Conservation (phyloP, 2,888 invertebrate species). For the Amblyteles armatorius region DNA sequence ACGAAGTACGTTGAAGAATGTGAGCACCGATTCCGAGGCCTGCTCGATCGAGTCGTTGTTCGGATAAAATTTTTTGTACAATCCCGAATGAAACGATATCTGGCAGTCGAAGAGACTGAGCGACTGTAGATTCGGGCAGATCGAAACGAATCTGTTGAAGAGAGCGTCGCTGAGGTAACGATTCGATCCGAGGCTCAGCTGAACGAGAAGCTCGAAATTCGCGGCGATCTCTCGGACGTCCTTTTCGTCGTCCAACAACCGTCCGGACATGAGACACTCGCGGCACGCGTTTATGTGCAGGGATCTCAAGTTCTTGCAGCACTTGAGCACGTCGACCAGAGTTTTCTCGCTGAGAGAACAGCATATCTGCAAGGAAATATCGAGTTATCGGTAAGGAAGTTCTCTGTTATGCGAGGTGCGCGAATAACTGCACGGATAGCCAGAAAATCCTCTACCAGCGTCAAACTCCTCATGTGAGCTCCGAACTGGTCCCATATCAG, state of each 20-base stretch:
- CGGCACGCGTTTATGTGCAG: conserved; percentile 89
- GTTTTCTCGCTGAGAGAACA: conserved; percentile 89
- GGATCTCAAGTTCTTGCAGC: conserved; percentile 86
- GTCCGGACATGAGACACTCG: conserved; percentile 91
- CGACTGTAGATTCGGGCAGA: conserved; percentile 87
- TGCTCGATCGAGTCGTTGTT: conserved; percentile 68
- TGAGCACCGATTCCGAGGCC: conserved; percentile 89
- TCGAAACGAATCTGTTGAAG: conserved; percentile 88
- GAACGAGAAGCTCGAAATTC: conserved; percentile 86
- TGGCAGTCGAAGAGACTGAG: conserved; percentile 89
- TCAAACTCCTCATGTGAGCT: conserved; percentile 86
- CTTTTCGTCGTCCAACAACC: conserved; percentile 87
- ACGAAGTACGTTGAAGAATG: conserved; percentile 88
- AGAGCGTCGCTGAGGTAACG: conserved; percentile 91
- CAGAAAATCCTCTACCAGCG: conserved; percentile 82
- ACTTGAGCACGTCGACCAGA: conserved; percentile 87
- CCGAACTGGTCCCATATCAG: conserved; percentile 87
- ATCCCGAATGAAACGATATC: conserved; percentile 89
- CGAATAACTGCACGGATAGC: background rate
- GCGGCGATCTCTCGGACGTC: conserved; percentile 85
- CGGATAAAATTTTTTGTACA: conserved; percentile 90
- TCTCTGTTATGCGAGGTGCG: background rate
- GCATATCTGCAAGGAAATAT: conserved; percentile 77
- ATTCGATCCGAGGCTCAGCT: conserved; percentile 88
- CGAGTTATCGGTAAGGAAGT: background rate